Percentiles rank a stretch among this genome's conserved stretches.
Conservation (phyloP, 2,113 vertebrate genomes). For the Oplegnathus fasciatus region DNA sequence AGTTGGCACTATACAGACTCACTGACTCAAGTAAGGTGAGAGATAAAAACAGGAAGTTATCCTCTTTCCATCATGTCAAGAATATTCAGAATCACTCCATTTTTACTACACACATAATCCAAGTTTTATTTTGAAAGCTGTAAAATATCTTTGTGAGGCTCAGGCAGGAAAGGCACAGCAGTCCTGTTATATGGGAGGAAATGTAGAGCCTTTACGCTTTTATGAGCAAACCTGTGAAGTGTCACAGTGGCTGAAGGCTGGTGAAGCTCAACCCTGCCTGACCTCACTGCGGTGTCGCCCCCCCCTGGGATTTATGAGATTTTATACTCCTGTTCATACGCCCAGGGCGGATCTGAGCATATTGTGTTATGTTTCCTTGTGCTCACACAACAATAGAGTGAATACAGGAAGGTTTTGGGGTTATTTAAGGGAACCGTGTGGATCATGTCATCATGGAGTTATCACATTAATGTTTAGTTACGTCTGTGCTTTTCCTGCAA, state of each 20-base stretch:
- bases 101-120: background rate
- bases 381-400: background rate
- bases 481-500: too few relatives aligned
- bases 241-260: slow-evolving; percentile 22
- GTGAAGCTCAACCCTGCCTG: slow-evolving; percentile 37
- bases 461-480: background rate
- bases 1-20: background rate
- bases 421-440: background rate
- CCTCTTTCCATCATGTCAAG: background rate
- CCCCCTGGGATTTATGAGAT: slow-evolving; percentile 47
- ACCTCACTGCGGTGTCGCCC: slow-evolving; percentile 37
- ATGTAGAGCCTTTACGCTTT: slow-evolving; percentile 34
- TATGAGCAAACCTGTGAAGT: slow-evolving; percentile 34
- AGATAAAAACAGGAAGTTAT: background rate
- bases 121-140: slow-evolving; percentile 7
- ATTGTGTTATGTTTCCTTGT: slow-evolving; percentile 3
- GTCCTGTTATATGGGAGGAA: slow-evolving; percentile 11
- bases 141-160: background rate
- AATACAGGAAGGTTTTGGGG: background rate
- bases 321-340: slow-evolving; percentile 29
- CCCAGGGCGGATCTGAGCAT: slow-evolving; percentile 14
- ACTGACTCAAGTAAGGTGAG: background rate
- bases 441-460: background rate
- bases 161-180: slow-evolving; percentile 5
- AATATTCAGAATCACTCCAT: background rate